A percentile compares a stretch with the other conserved stretches of the same genome.
These are phyloP conservation scores for Hemaris fuciformis DNA, from an alignment of 2,888 invertebrate genomes.

Conservation along the genomic window DNA sequence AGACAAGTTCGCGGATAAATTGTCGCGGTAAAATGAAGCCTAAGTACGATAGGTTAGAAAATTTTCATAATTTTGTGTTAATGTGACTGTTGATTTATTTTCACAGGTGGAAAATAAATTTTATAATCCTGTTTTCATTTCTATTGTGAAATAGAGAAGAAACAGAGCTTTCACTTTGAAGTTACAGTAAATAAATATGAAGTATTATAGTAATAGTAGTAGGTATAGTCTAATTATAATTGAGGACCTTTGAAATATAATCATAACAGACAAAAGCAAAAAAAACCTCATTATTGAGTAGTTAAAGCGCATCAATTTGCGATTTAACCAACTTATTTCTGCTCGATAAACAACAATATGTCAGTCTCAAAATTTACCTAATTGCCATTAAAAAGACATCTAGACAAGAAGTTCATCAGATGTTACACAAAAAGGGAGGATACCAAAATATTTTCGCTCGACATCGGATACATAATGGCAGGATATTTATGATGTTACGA, in stretches of 20 bases:
- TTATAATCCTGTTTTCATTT: too few relatives aligned
- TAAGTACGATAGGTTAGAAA: conserved; percentile 34
- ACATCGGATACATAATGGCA: conserved; percentile 17
- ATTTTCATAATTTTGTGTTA: conserved; percentile 17
- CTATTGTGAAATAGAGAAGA: too few relatives aligned
- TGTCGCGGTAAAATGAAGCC: conserved; percentile 40
- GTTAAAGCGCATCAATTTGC: not conserved
- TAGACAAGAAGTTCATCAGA: conserved; percentile 33
- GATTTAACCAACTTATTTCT: not conserved
- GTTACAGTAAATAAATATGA: too few relatives aligned
- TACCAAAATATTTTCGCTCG: conserved; percentile 21
- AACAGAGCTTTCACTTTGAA: too few relatives aligned
- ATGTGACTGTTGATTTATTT: conserved; percentile 15
- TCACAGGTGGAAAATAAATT: too few relatives aligned
- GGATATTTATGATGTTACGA: conserved; percentile 29
- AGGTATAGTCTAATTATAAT: not conserved
- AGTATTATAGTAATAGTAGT: too few relatives aligned
- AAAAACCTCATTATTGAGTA: not conserved
- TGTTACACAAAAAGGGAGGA: conserved; percentile 35
- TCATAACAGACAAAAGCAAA: not conserved
- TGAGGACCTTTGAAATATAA: too few relatives aligned
- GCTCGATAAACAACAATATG: not conserved
- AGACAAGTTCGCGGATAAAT: conserved; percentile 52
- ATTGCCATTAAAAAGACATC: conserved; percentile 30
- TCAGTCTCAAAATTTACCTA: conserved; percentile 13